Conservation (phyloP, 2,113 vertebrate genomes). For the Casuarius casuarius region DNA sequence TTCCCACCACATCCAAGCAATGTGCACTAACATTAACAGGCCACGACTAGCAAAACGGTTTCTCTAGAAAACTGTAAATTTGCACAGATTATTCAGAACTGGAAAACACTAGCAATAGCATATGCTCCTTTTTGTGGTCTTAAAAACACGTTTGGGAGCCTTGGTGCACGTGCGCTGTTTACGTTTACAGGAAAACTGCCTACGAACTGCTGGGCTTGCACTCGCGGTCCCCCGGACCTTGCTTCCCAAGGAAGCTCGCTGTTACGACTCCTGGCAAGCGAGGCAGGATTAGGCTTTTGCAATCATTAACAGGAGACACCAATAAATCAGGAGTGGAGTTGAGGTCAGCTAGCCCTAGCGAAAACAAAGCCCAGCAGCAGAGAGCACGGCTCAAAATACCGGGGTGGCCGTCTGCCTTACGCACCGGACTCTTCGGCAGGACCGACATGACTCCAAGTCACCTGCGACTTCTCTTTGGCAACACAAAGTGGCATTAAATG, state of each 20-base stretch:
- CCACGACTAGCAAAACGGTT: background rate
- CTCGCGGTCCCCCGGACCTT: background rate
- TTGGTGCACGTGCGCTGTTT: background rate
- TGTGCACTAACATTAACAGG: background rate
- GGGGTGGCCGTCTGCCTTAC: background rate
- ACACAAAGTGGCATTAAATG: accelerated
- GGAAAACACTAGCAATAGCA: background rate
- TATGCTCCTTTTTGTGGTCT: background rate
- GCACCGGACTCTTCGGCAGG: accelerated
- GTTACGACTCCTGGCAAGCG: accelerated
- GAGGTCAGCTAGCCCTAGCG: background rate
- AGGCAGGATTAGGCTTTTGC: accelerated
- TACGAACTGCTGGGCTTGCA: accelerated
- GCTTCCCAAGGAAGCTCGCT: background rate
- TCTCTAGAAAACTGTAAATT: background rate
- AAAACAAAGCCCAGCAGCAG: background rate
- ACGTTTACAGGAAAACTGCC: background rate
- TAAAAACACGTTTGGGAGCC: background rate
- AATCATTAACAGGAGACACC: accelerated
- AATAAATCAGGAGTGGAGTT: accelerated
- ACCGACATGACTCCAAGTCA: accelerated
- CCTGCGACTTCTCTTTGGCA: accelerated
- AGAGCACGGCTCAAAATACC: accelerated
- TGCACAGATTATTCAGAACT: background rate
- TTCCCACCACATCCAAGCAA: background rate